Evolutionary conservation across 2,113 vertebrate genomes (phyloP).

Genomic region (Daboia siamensis): DNA sequence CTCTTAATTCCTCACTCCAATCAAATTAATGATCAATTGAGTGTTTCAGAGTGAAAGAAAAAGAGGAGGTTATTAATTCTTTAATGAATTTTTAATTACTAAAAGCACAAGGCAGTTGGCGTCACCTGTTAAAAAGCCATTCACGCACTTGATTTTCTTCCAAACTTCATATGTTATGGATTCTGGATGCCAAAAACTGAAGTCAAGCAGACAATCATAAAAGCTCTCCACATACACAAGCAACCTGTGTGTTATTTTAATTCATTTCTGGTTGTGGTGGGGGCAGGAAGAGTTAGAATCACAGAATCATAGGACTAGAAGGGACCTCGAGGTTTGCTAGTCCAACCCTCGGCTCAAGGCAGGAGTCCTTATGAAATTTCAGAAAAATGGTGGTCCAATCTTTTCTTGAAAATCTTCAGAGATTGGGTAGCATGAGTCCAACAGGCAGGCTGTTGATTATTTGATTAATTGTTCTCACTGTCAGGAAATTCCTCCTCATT

Average conservation of each 20-base stretch:
- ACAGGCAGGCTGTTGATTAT: not conserved
- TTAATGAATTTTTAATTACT: constrained; percentile 11
- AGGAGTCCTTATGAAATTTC: not conserved
- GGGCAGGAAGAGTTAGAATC: not conserved
- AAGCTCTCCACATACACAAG: not conserved
- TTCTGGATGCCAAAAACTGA: not conserved
- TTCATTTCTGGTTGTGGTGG: not conserved
- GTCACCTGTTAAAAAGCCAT: not conserved
- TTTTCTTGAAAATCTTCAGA: not conserved
- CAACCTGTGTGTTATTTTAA: not conserved
- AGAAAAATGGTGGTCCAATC: not conserved
- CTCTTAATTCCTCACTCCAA: not conserved
- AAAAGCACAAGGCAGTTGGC: not conserved
- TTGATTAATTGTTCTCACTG: not conserved
- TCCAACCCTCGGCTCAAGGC: not conserved
- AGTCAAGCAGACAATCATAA: not conserved
- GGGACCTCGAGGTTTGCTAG: not conserved
- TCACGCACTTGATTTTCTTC: not conserved
- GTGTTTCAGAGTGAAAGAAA: not conserved
- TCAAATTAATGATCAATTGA: not conserved
- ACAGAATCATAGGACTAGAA: not conserved
- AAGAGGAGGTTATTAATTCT: not conserved
- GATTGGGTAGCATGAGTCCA: not conserved
- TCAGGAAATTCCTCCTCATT: not conserved
- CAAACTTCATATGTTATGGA: not conserved